phyloP scores from a whole-genome alignment of 2,797 vertebrate species.

The Anguilla anguilla region DNA sequence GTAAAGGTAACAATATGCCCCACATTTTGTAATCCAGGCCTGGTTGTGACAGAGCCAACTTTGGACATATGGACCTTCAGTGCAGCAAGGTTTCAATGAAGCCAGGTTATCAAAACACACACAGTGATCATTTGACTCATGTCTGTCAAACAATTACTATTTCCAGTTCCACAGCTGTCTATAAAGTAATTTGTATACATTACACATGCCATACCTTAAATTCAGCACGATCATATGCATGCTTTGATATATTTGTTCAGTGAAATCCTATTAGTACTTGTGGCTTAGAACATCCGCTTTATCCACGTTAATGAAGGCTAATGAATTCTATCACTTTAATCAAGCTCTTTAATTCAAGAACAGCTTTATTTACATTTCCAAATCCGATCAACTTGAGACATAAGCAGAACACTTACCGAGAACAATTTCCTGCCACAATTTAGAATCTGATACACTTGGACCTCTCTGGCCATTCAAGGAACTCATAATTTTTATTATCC shows the following conservation, averaged over 20 bases:
- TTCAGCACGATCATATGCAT: neutral
- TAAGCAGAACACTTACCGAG: neutral
- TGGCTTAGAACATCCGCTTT: neutral
- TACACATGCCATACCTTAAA: neutral
- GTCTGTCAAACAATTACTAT: neutral
- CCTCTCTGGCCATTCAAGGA: neutral
- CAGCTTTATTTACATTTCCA: conserved; percentile 15
- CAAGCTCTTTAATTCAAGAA: conserved; percentile 17
- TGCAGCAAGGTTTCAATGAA: no score
- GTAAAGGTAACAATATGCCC: no score
- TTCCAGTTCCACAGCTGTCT: no score
- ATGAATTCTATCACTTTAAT: neutral
- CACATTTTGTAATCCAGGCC: no score
- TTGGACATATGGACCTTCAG: no score
- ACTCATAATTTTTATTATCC: neutral
- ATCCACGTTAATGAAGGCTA: neutral
- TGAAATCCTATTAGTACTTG: conserved; percentile 11
- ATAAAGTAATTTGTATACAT: no score
- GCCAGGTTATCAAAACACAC: no score
- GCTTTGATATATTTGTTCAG: neutral
- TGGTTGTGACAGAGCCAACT: no score
- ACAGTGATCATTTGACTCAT: neutral
- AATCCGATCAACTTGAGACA: conserved; percentile 9
- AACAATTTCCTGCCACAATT: conserved; percentile 5
- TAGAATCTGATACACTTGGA: conserved; percentile 13